Evolutionary conservation across 2,113 vertebrate species (phyloP), one percentile per base, ranked within the genome.

Genomic region (Melanerpes formicivorus): DNA sequence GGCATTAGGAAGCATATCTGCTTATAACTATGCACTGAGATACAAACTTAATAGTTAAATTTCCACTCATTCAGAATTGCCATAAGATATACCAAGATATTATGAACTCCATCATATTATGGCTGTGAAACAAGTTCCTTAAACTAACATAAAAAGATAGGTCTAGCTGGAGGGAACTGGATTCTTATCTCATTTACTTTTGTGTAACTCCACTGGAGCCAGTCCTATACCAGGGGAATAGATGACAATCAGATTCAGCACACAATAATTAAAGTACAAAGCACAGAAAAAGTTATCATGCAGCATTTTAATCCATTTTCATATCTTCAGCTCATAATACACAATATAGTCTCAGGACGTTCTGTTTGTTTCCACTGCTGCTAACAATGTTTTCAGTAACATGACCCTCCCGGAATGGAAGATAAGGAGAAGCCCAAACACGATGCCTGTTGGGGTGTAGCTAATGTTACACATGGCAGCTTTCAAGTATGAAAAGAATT

Each of bases 181-280:
- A 87, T 84, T 88, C 52, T 82, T 59, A 63, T 55, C 67, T 93
- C 88, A 76, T 52, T 79, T 48, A 60, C 0, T 7, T 46, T 90
- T 69, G 18, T 81, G 59, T 30, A 92, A 90, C 30, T 88, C 29
- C 17, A 27, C 59, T 73, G 42, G 42, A 78, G 63, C 74, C 56
- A 81, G 30, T 62, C 77, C 75, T 62, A 9, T 16, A 84, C 44
- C 56, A 69, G 22, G 21, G 64, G 60, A 87, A 84, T 6, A 78
- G 88, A 90, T 58, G 88, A 86, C 54, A 75, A 69, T 79, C 90
- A 44, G 74, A 60, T 62, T 58, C 30, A 14, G 64, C 54, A 60
- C 64, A 89, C 52, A 87, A 42, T 87, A 92, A 96, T 80, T 92
- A 77, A 78, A 60, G 29, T 63, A 87, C 44, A 82, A 90, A 93